phyloP scores from a whole-genome alignment of 2,113 vertebrate species.

The Morone chrysops region DNA sequence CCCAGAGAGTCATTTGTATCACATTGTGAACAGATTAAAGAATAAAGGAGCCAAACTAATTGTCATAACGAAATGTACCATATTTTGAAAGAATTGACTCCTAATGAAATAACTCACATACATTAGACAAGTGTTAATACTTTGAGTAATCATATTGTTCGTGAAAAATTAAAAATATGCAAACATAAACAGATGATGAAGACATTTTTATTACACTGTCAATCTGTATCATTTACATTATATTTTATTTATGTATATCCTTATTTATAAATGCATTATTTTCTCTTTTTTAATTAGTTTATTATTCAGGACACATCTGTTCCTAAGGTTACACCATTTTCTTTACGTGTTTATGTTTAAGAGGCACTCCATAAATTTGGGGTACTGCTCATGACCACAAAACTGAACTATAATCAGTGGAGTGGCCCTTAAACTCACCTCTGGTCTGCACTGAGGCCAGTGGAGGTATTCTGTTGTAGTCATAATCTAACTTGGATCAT shows the following conservation, averaged over 20 bases:
- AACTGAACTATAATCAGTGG: not conserved
- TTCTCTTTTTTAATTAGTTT: not conserved
- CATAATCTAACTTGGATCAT: not conserved
- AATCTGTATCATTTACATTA: not conserved
- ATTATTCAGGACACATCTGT: not conserved
- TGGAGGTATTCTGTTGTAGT: not conserved
- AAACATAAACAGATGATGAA: not conserved
- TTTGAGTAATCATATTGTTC: not conserved
- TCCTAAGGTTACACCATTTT: not conserved
- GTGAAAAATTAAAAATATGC: not conserved
- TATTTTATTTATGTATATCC: too few species aligned
- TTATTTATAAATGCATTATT: too few species aligned
- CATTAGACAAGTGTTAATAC: not conserved
- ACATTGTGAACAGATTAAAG: not conserved
- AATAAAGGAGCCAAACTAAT: not conserved
- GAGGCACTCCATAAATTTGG: not conserved
- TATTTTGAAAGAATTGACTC: not conserved
- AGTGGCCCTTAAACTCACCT: not conserved
- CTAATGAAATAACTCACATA: not conserved
- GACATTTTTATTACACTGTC: not conserved
- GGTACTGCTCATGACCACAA: not conserved
- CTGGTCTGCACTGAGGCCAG: not conserved
- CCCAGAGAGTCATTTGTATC: not conserved
- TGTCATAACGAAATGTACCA: too few species aligned
- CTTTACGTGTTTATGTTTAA: too few species aligned